A percentile compares a stretch with the other conserved stretches of the same genome.
phyloP scores from a whole-genome alignment of 2,113 vertebrate genomes.

The Anas platyrhynchos region DNA sequence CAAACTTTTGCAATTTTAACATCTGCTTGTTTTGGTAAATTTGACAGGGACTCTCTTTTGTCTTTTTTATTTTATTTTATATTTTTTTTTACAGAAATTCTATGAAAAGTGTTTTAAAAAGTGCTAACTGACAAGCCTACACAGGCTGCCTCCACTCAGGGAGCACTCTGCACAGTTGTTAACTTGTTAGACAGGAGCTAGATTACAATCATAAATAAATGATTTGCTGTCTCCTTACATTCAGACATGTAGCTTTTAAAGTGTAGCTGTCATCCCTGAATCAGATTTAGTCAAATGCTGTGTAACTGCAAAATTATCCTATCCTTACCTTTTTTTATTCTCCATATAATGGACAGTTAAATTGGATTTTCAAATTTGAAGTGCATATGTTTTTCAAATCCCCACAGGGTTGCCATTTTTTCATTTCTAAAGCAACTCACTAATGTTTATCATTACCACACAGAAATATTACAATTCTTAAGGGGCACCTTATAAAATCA shows the following conservation, averaged over 20 bases:
- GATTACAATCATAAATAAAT: conserved; percentile 89
- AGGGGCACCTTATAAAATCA: conserved; percentile 79
- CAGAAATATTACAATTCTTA: conserved; percentile 81
- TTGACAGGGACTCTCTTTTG: conserved; percentile 73
- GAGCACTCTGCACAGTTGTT: conserved; percentile 72
- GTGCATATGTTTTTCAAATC: conserved; percentile 82
- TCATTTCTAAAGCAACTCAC: conserved; percentile 83
- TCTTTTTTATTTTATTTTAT: conserved; percentile 51
- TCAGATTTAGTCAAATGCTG: conserved; percentile 86
- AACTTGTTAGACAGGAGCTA: conserved; percentile 83
- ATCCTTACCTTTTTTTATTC: conserved; percentile 83
- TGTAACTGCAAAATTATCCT: conserved; percentile 85
- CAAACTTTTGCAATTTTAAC: conserved; percentile 39
- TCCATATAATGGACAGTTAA: conserved; percentile 86
- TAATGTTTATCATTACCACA: conserved; percentile 83
- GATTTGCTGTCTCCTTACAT: conserved; percentile 85
- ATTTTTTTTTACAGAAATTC: conserved; percentile 25
- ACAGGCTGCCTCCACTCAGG: conserved; percentile 65
- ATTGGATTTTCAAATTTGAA: conserved; percentile 87
- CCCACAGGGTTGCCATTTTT: conserved; percentile 82
- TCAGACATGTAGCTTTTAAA: conserved; percentile 84
- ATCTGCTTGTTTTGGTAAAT: conserved; percentile 64
- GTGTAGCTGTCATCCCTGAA: conserved; percentile 84
- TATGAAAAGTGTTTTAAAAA: conserved; percentile 68
- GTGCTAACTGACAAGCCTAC: conserved; percentile 73